Conservation (phyloP, 2,888 invertebrate genomes). For the Thecocarcelia acutangulata region DNA sequence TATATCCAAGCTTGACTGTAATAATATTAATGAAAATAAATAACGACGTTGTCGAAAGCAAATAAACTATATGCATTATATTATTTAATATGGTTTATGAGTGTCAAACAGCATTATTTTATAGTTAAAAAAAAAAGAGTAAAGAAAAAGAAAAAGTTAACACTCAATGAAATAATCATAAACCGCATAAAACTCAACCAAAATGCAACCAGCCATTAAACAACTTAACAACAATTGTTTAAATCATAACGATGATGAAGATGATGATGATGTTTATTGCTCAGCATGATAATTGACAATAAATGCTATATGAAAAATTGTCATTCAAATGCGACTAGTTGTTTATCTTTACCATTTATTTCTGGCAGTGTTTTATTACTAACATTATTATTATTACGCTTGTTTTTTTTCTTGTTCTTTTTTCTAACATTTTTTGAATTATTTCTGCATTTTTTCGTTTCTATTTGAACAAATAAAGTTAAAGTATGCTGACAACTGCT, state of each 20-base stretch:
- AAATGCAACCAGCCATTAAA: conserved; percentile 62
- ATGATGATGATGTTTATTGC: conserved; percentile 15
- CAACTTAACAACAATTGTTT: conserved; percentile 49
- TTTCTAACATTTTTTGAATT: conserved; percentile 45
- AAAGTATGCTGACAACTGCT: conserved; percentile 63
- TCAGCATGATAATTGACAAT: conserved; percentile 7
- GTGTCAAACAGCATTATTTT: conserved; percentile 42
- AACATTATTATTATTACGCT: conserved; percentile 24
- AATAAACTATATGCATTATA: conserved; percentile 30
- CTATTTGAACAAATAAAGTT: conserved; percentile 58
- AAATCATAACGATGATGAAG: conserved; percentile 2
- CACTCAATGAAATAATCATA: conserved; percentile 22
- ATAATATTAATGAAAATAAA: conserved; percentile 1
- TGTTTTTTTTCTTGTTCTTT: conserved; percentile 1
- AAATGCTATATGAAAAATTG: conserved; percentile 41
- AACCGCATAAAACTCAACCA: conserved; percentile 49
- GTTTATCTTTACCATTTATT: conserved; percentile 23
- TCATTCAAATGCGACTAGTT: conserved; percentile 36
- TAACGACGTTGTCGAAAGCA: conserved; percentile 17
- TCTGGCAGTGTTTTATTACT: conserved; percentile 22
- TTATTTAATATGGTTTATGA: conserved; percentile 50
- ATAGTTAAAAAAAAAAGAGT: conserved; percentile 10
- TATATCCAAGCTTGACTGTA: too few species aligned
- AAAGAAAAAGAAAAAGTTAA: neutral
- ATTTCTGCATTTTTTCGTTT: conserved; percentile 51